Percentiles rank a stretch among this genome's conserved stretches.
Evolutionary conservation across 2,797 vertebrate species (phyloP).

Genomic region (Lateolabrax maculatus): DNA sequence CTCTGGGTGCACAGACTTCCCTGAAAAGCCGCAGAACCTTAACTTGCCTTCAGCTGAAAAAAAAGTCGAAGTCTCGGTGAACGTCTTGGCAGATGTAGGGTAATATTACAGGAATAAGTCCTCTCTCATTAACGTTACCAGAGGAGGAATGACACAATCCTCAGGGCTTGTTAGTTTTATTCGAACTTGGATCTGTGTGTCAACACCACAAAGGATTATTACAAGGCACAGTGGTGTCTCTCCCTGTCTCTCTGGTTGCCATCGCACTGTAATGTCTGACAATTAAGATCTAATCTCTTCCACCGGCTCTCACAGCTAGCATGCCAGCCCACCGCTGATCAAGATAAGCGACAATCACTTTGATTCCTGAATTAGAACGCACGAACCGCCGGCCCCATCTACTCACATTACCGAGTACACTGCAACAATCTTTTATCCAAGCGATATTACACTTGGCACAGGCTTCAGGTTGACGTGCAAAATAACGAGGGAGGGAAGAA

Average conservation of each 20-base stretch:
- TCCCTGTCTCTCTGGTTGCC: constrained; percentile 56
- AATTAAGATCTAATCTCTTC: constrained; percentile 79
- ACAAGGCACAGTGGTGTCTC: constrained; percentile 56
- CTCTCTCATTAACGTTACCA: constrained; percentile 59
- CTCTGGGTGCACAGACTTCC: constrained; percentile 2
- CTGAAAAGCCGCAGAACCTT: background rate
- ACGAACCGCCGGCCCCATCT: constrained; percentile 39
- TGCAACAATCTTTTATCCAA: constrained; percentile 39
- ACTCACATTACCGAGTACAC: constrained; percentile 51
- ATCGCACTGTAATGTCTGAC: constrained; percentile 68
- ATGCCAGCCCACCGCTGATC: constrained; percentile 61
- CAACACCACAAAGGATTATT: constrained; percentile 56
- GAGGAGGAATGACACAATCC: constrained; percentile 54
- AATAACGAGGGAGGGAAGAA: constrained; percentile 40
- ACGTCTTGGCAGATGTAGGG: constrained; percentile 30
- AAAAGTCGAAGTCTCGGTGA: constrained; percentile 27
- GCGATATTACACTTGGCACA: constrained; percentile 66
- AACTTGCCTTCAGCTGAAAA: background rate
- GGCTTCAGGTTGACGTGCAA: constrained; percentile 43
- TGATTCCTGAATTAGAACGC: constrained; percentile 60
- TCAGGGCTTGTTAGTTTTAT: constrained; percentile 30
- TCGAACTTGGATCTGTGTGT: constrained; percentile 57
- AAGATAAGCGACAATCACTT: constrained; percentile 71
- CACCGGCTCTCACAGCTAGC: constrained; percentile 62
- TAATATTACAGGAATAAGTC: constrained; percentile 52